A percentile compares a stretch with the other conserved stretches of the same genome.
These are phyloP conservation scores for Drosophila carrolli DNA, from an alignment of 1,140 invertebrate species.

Conservation along the genomic window DNA sequence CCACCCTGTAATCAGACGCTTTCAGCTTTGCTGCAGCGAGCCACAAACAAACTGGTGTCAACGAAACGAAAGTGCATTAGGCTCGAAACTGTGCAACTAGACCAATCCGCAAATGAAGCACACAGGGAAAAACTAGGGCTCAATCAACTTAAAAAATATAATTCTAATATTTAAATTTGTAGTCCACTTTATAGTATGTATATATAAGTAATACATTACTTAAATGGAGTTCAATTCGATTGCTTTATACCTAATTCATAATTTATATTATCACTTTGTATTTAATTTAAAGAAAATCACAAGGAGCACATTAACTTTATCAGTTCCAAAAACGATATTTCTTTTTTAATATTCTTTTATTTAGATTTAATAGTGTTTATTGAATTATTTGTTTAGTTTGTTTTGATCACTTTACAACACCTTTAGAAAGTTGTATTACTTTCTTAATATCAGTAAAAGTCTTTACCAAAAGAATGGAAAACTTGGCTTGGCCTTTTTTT, in stretches of 20 bases:
- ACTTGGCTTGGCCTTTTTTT: neutral
- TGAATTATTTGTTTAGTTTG: too few species aligned
- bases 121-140: slow-evolving; percentile 12
- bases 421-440: too few species aligned
- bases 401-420: too few species aligned
- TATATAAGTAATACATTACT: too few species aligned
- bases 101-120: slow-evolving; percentile 36
- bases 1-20: slow-evolving; percentile 60
- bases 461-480: neutral
- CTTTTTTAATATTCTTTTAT: neutral
- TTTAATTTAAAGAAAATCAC: too few species aligned
- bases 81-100: slow-evolving; percentile 49
- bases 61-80: slow-evolving; percentile 74
- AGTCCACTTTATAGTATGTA: too few species aligned
- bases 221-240: too few species aligned
- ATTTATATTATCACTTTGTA: too few species aligned
- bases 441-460: too few species aligned
- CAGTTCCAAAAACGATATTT: too few species aligned
- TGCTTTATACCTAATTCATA: too few species aligned
- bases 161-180: neutral
- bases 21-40: slow-evolving; percentile 63
- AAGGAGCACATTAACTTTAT: too few species aligned
- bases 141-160: neutral
- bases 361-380: neutral
- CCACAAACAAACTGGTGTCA: slow-evolving; percentile 72